Evolutionary conservation across 2,888 invertebrate genomes (phyloP), one percentile per base, ranked within the genome.

Genomic region (Lypha dubia): DNA sequence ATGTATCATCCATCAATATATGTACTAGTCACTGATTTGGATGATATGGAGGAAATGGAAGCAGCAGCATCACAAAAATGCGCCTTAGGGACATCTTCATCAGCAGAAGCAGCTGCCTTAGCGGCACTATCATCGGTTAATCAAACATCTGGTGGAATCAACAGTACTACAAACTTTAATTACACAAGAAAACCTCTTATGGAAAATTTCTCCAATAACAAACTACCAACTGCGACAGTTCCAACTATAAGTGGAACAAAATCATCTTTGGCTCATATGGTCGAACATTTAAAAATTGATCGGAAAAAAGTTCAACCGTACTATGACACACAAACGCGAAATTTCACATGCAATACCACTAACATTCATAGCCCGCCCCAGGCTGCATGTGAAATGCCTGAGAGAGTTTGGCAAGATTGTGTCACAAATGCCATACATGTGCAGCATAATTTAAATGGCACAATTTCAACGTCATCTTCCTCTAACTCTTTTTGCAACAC

Each of bases 1-100:
- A 97, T 99, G 97, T 95, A 97, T 87, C 99, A 99, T 93, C 99
- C 99, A 65, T 95, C 97, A 84, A 96, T 97, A 93, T 99, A 98
- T 93, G 98, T 98, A 89, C 94, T 98, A 91, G 95, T 97, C 89
- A 97, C 98, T 87, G 97, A 97, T 92, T 94, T 97, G 94, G 97
- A 97, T 93, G 95, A 95, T 89, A 92, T 93, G 88, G 92, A 92
- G 84, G 90, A 89, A 82, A 88, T 91, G 88, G 93, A 93, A 86
- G 90, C 91, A 58, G 90, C 91, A 38, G 88, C 90, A 73, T 87
- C 89, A 84, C 88, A 89, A 79, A 90, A 90, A 83, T 86, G 86
- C 56, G 75, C 87, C 41, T 77, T 87, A 62, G 86, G 88, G 38
- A 86, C 86, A 38, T 86, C 88, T 38, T 87, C 87, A 20, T 87